Percentiles rank a stretch among this genome's conserved stretches.
Evolutionary conservation across 64 coral and sea anemone species (phyloP).

Genomic region (Stylophora pistillata): DNA sequence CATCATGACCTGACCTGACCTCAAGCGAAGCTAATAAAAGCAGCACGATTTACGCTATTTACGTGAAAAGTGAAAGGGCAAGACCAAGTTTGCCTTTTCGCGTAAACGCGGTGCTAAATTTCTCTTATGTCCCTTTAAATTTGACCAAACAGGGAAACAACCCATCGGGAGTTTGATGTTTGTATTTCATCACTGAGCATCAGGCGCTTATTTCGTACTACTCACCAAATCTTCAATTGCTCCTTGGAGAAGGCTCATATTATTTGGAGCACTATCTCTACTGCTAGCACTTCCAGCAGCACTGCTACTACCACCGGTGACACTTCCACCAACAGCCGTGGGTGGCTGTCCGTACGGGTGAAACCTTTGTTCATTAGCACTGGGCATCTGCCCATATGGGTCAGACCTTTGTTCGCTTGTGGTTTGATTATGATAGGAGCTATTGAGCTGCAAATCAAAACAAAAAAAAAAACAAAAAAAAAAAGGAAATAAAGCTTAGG

Average conservation of each 20-base stretch:
- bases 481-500: neutral
- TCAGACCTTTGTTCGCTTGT: neutral
- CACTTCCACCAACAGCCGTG: neutral
- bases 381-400: neutral
- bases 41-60: too few relatives aligned
- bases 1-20: too few relatives aligned
- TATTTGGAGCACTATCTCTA: neutral
- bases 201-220: neutral
- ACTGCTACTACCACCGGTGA: neutral
- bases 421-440: neutral
- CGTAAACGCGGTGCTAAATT: neutral
- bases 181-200: neutral
- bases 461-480: too few relatives aligned
- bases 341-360: neutral
- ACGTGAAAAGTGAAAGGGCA: too few relatives aligned
- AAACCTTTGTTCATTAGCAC: neutral
- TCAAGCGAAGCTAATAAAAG: too few relatives aligned
- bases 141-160: neutral
- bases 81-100: too few relatives aligned
- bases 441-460: neutral
- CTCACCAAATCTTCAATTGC: conserved; percentile 36
- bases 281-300: neutral
- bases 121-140: too few relatives aligned
- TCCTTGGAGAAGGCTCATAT: conserved; percentile 28
- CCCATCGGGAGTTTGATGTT: neutral